Evolutionary conservation across 2,888 invertebrate genomes (phyloP).

Genomic region (Candidula unifasciata): DNA sequence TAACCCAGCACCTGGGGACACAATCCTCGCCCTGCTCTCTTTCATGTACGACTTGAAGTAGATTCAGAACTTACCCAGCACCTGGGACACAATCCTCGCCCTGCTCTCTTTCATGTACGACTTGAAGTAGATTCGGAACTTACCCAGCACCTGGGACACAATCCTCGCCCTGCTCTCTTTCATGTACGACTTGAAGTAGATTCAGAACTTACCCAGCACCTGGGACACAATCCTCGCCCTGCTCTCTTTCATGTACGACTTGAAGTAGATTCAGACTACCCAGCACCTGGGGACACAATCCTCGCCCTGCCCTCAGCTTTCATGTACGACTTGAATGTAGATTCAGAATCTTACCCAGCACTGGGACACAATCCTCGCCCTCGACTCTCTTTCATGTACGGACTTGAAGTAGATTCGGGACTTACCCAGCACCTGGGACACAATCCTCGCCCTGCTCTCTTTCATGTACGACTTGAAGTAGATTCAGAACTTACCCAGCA

Average conservation of each 20-base stretch:
- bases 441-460: slow-evolving; percentile 86
- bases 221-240: too few relatives aligned
- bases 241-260: too few relatives aligned
- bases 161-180: slow-evolving; percentile 87
- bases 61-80: slow-evolving; percentile 81
- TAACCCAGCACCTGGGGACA: too few relatives aligned
- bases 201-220: slow-evolving; percentile 90
- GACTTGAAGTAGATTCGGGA: slow-evolving; percentile 84
- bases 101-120: slow-evolving; percentile 85
- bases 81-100: slow-evolving; percentile 87
- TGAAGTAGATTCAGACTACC: too few relatives aligned
- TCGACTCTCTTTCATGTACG: slow-evolving; percentile 85
- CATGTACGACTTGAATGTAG: too few relatives aligned
- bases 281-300: too few relatives aligned
- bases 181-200: slow-evolving; percentile 84
- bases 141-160: slow-evolving; percentile 87
- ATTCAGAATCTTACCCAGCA: slow-evolving; percentile 81
- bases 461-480: slow-evolving; percentile 84
- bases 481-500: slow-evolving; percentile 85
- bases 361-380: slow-evolving; percentile 87
- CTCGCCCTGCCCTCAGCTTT: too few relatives aligned
- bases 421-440: slow-evolving; percentile 88
- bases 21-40: too few relatives aligned
- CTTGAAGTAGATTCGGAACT: slow-evolving; percentile 85
- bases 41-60: too few relatives aligned